These are phyloP conservation scores for Conchocele bisecta DNA, from an alignment of 2,888 invertebrate species.

Conservation along the genomic window DNA sequence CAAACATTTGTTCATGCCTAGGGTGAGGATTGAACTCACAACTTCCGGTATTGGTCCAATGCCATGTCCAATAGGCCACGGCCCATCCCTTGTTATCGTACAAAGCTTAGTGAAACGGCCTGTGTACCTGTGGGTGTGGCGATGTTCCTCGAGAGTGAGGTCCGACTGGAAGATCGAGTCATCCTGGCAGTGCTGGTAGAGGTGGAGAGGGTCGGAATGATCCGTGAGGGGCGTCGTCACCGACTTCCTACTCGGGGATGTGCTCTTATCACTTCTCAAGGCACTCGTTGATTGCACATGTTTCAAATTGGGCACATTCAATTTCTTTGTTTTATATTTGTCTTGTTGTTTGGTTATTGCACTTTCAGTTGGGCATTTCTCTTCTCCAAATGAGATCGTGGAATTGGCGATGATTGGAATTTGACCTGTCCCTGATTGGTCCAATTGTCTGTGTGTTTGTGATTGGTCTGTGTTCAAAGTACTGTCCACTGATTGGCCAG, in stretches of 20 bases:
- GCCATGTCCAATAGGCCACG: too few species aligned
- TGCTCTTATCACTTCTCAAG: slow-evolving; percentile 47
- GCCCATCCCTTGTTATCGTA: too few species aligned
- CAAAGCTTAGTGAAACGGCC: too few species aligned
- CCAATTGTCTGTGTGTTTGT: too few species aligned
- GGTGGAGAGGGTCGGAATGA: slow-evolving; percentile 88
- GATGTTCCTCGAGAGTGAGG: slow-evolving; percentile 65
- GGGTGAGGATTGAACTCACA: too few species aligned
- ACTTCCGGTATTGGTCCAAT: too few species aligned
- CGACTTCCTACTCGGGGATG: slow-evolving; percentile 18
- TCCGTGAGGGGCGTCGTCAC: slow-evolving; percentile 66
- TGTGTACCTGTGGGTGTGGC: slow-evolving; percentile 75
- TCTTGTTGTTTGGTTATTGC: slow-evolving; percentile 4
- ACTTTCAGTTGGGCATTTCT: background rate
- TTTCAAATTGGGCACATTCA: slow-evolving; percentile 15
- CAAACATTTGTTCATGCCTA: too few species aligned
- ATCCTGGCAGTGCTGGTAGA: slow-evolving; percentile 84
- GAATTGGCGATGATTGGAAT: too few species aligned
- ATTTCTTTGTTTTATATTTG: background rate
- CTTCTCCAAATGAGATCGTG: too few species aligned
- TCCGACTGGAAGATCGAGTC: slow-evolving; percentile 78
- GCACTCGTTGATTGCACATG: background rate
- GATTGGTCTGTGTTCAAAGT: too few species aligned
- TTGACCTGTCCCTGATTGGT: too few species aligned
- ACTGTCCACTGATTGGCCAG: too few species aligned